Evolutionary conservation across 2,113 vertebrate species (phyloP), one percentile per base, ranked within the genome.

Genomic region (Pachycephala philippinensis): DNA sequence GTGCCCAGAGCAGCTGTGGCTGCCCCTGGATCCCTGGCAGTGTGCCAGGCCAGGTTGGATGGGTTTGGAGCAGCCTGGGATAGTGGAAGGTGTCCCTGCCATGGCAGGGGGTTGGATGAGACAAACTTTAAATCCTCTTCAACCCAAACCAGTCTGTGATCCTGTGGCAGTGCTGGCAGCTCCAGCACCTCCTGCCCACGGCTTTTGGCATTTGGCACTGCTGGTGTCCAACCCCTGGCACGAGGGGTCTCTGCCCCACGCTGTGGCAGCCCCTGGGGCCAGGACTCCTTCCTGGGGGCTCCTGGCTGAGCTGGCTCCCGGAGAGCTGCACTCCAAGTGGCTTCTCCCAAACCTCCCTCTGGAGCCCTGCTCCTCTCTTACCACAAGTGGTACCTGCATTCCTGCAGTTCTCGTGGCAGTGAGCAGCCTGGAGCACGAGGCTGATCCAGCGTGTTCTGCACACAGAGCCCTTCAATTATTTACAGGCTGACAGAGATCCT

Each of bases 261-360:
- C 86, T 16, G 13, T 40, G 45, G 3, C 6, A 4, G 33, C 14
- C 33, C 57, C 31, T 17, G 45, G 45, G 31, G 20, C 37, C 30
- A 5, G 60, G 12, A 2, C 37, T 31, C 35, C 49, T 26, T 63
- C 26, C 1, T 2, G 4, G 22, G n/a, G 33, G 27, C 49, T 94
- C 18, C 78, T 9, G 16, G 27, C 44, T 75, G 72, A 10, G 56
- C 18, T 47, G 70, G 26, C 27, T 28, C 23, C 23, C 3, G 1
- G 7, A 16, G 71, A 64, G 39, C 85, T 12, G 2, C 1, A 1
- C 9, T 63, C 28, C 57, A 0, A 0, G 21, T 4, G 6, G 10
- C 30, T 57, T 39, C 57, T 64, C 35, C 60, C 61, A 15, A 35
- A 1, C 4, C 24, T 4, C 13, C 14, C 50, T 4, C 10, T 22